Base-by-base conservation (phyloP, 2,113 vertebrate species). In the Aspidoscelis tigris region DNA sequence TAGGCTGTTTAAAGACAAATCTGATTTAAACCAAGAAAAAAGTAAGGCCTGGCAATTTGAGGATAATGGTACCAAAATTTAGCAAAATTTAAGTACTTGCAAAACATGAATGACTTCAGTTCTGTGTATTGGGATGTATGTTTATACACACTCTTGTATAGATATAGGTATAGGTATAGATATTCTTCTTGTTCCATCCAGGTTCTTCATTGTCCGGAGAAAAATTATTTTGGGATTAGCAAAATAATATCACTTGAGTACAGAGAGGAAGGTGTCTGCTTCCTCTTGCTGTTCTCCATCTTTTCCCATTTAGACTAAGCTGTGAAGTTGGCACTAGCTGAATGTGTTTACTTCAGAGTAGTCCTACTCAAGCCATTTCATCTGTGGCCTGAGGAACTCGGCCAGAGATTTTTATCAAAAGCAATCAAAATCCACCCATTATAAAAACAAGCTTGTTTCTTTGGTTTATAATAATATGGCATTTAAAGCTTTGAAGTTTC, bases 401-500 rank as follows among this genome's bases (percentile, higher is more conserved):
- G 55, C 55, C 70, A 66, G 55, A 68, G 84, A 47, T 85, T 72
- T 61, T 71, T 86, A 82, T 89, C 78, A 86, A 84, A 89, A 91
- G 87, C 69, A 83, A 84, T 53, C 74, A 86, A 1, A 79, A 80
- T 79, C 66, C 78, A 81, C 24, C 41, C 44, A 86, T 85, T 85
- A 84, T 80, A 87, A 91, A 92, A 90, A 85, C 88, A 89, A 58
- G 20, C 16, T 76, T 71, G 2, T 21, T 66, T 22, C 81, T 70
- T 81, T 78, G 41, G 73, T 90, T 72, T 80, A 81, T 88, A 92
- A 66, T 88, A 41, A 4, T 86, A n/a, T 87, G 84, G 83, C 90
- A 90, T 92, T 50, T 90, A 43, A 88, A 89, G 83, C 81, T 83
- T 76, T 84, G 83, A 76, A 76, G 74, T 91, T 93, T 89, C 86